Percentiles rank a stretch among this genome's conserved stretches.
Evolutionary conservation across 2,113 vertebrate genomes (phyloP).

Genomic region (Muntiacus reevesi): DNA sequence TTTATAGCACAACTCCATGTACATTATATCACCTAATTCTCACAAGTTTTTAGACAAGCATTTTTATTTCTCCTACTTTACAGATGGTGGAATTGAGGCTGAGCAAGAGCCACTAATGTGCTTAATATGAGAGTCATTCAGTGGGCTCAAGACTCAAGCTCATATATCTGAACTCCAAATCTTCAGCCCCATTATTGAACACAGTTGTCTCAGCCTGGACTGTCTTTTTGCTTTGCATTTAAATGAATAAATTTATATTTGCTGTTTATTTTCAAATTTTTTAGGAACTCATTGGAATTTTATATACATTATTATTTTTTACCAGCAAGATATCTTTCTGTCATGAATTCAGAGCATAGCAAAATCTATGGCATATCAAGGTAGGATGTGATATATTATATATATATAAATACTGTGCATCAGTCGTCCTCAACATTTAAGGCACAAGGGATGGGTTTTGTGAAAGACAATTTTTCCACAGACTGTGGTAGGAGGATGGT

Average conservation of each 20-base stretch:
- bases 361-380: neutral
- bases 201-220: neutral
- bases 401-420: neutral
- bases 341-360: neutral
- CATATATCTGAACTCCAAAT: neutral
- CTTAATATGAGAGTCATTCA: neutral
- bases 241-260: neutral
- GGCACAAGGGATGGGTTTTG: neutral
- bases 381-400: neutral
- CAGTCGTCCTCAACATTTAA: neutral
- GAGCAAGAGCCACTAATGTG: neutral
- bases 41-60: neutral
- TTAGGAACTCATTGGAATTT: neutral
- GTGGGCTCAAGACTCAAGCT: neutral
- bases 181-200: neutral
- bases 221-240: neutral
- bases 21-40: neutral
- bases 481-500: neutral
- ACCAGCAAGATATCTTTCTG: neutral
- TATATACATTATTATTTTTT: neutral
- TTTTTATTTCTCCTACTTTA: neutral
- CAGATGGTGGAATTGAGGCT: neutral
- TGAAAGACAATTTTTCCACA: neutral
- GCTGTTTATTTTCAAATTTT: neutral
- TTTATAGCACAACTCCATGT: neutral